These are phyloP conservation scores for Lycophotia porphyrea DNA, from an alignment of 2,888 invertebrate genomes.

Conservation along the genomic window DNA sequence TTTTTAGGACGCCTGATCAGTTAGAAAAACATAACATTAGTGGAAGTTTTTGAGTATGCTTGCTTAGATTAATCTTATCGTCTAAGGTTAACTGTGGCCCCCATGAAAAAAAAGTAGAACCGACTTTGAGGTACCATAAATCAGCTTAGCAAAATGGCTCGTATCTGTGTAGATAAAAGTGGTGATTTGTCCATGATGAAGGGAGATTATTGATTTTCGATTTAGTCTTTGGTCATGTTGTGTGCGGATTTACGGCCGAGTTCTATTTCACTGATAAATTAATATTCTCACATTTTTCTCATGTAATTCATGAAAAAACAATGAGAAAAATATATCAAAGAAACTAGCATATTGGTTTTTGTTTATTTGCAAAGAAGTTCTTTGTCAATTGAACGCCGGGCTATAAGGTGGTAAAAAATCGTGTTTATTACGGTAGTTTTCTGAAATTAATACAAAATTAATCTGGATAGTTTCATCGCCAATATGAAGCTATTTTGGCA, in stretches of 20 bases:
- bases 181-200: slow-evolving; percentile 30
- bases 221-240: slow-evolving; percentile 21
- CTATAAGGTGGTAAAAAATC: neutral
- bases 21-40: too few relatives aligned
- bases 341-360: neutral
- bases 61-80: too few relatives aligned
- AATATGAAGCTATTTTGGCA: slow-evolving; percentile 90
- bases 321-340: slow-evolving; percentile 5
- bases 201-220: slow-evolving; percentile 33
- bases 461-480: slow-evolving; percentile 2
- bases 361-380: neutral
- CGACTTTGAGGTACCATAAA: too few relatives aligned
- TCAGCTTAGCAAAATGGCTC: slow-evolving; percentile 9
- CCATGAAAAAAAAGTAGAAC: too few relatives aligned
- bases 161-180: slow-evolving; percentile 22
- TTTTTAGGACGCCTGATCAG: too few relatives aligned
- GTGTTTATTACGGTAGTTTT: slow-evolving; percentile 15
- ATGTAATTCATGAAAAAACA: neutral
- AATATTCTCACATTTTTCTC: slow-evolving; percentile 8
- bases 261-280: neutral
- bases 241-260: neutral
- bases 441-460: neutral
- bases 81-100: too few relatives aligned
- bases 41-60: too few relatives aligned
- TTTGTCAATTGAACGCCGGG: neutral